These are phyloP conservation scores for Hemicentrotus pulcherrimus DNA, from an alignment of 35 echinoderm and acorn worm species.

Conservation along the genomic window DNA sequence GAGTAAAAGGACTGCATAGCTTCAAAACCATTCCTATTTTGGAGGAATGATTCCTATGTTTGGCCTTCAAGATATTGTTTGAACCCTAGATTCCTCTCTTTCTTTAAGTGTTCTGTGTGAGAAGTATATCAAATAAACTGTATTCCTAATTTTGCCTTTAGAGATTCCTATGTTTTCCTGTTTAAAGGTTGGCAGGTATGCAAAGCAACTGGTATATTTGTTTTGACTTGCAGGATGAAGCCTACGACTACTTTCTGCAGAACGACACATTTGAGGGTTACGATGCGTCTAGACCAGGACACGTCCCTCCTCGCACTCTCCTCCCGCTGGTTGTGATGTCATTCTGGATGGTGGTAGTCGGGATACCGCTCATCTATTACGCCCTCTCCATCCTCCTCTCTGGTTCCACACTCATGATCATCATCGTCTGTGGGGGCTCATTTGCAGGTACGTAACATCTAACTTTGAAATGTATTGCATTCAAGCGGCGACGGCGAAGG, in stretches of 20 bases:
- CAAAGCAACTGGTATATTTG: background rate
- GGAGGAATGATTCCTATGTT: background rate
- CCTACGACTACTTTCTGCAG: constrained; percentile 14
- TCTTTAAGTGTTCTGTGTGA: background rate
- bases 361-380: constrained; percentile 14
- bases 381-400: constrained; percentile 14
- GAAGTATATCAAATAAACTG: background rate
- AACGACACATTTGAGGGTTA: constrained; percentile 40
- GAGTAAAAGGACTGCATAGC: background rate
- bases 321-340: background rate
- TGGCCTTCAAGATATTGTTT: background rate
- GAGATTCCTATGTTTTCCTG: background rate
- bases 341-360: background rate
- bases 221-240: background rate
- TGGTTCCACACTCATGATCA: background rate
- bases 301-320: background rate
- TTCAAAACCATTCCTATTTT: too few species aligned
- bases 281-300: background rate
- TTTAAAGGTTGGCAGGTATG: background rate
- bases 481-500: too few species aligned
- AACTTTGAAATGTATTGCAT: too few species aligned
- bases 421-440: background rate
- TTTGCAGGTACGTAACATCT: background rate
- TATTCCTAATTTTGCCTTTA: background rate
- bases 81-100: background rate